Evolutionary conservation across 2,113 vertebrate species (phyloP), one percentile per base, ranked within the genome.

Genomic region (Amazona vittata): DNA sequence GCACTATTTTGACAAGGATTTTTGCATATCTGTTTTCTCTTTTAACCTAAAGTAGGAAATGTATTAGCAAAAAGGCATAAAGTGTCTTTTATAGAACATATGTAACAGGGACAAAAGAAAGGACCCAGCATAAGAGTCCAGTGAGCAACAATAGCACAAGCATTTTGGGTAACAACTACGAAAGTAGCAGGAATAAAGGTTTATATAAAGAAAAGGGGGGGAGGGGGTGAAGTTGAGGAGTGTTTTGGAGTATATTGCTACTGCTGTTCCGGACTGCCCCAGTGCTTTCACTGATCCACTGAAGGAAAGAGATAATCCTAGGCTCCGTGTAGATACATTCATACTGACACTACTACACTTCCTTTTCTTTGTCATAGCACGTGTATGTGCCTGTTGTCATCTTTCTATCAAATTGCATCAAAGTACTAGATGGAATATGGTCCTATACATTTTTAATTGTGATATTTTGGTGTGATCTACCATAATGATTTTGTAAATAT

Each of bases 401-500:
- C 62, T 95, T 97, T 94, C 88, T 88, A 57, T 92, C 79, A 94
- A 92, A 95, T 73, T 83, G 82, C 86, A 92, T 96, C 83, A 68
- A 92, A 97, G 44, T 82, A 37, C 92, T 95, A 47, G 41, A 76
- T 96, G 83, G 79, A 96, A 89, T 79, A 67, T 59, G n/a, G 74
- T 93, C 59, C 91, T 88, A 85, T 89, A 49, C 33, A 89, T 95
- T 96, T 96, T 97, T 97, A 96, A 97, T 80, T 94, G 86, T 83
- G 78, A 53, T 96, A 44, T 94, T 97, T 95, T 90, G 47, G 63
- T 59, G 47, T 90, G 83, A 91, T 95, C 76, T 96, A 76, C 87
- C 57, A 52, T 73, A 80, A 73, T 50, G 31, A 93, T 89, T 96
- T 81, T 96, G 57, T 86, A 95, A 94, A 60, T 89, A 70, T 70